Evolutionary conservation across 2,113 vertebrate species (phyloP), one percentile per base, ranked within the genome.

Genomic region (Microtus pennsylvanicus): DNA sequence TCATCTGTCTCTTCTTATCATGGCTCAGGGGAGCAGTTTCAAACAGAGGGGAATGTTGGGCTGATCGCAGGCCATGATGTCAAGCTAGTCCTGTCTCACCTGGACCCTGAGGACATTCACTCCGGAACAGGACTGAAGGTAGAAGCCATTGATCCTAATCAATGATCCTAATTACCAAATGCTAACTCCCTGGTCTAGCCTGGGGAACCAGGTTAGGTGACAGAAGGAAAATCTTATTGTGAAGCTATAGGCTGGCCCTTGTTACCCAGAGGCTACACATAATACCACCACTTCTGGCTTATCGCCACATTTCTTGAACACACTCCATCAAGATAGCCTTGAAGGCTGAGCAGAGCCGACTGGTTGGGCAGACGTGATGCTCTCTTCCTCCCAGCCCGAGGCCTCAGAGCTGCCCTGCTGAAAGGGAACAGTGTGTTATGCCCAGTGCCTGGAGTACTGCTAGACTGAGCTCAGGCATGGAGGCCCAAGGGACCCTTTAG

Each of bases 271-370:
- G 61, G 63, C 86, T 70, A 94, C 35, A 45, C 1, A 1, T n/a
- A 77, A 94, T 86, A 87, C 21, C 47, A 42, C 58, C 38, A 12
- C 65, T 42, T 63, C 82, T 74, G 4, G 0, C 70, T 96, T 74
- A 93, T 96, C 93, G 74, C 75, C 42, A 91, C 67, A 42, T 80
- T 87, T 91, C 75, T 90, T 95, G 91, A 95, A 95, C 91, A 95
- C 69, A 55, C n/a, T 55, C 35, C 24, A 16, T 89, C 92, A 78
- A 90, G 93, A 96, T 38, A 86, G 87, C 45, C 47, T 10, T 26
- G 85, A 90, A 33, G 35, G 47, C 86, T 14, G 42, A 94, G 87
- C 74, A 95, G 82, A 70, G 55, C 65, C 77, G 74, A 28, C 77
- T 83, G 89, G 58, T 63, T 7, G 5, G 87, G 50, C 45, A 96